Evolutionary conservation across 2,113 vertebrate genomes (phyloP).

Genomic region (Rhagologus leucostigma): DNA sequence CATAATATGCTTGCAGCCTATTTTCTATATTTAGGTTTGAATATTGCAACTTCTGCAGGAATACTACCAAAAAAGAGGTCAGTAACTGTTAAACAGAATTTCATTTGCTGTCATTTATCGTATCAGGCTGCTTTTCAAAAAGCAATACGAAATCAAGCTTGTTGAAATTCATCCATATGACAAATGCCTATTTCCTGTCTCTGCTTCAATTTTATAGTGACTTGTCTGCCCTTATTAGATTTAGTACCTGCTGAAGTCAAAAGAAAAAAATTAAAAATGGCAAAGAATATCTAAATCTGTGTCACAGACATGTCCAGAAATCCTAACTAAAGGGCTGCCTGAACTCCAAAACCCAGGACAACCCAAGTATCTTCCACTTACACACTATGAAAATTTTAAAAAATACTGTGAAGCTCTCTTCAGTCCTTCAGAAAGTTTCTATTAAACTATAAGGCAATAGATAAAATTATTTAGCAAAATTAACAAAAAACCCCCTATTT

Average conservation of each 20-base stretch:
- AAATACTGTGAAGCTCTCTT: background rate
- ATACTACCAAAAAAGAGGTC: background rate
- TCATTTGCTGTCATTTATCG: background rate
- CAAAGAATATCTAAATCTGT: background rate
- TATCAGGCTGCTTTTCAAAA: conserved; percentile 5
- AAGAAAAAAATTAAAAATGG: conserved; percentile 1
- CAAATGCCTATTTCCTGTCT: conserved; percentile 4
- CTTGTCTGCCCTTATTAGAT: background rate
- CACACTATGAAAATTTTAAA: background rate
- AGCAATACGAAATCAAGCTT: background rate
- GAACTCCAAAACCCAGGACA: background rate
- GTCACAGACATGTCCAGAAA: background rate
- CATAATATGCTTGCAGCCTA: background rate
- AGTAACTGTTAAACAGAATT: conserved; percentile 1
- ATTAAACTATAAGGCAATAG: background rate
- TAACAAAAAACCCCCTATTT: background rate
- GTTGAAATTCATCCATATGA: conserved; percentile 7
- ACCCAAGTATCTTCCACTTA: background rate
- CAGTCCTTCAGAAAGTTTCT: background rate
- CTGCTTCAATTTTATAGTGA: background rate
- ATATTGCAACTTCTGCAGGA: background rate
- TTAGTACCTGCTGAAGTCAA: conserved; percentile 1
- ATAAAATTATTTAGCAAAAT: background rate
- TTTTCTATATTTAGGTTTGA: background rate
- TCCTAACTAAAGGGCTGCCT: background rate